Percentiles rank a stretch among this genome's conserved stretches.
Evolutionary conservation across 2,113 vertebrate species (phyloP).

Genomic region (Eulacestoma nigropectus): DNA sequence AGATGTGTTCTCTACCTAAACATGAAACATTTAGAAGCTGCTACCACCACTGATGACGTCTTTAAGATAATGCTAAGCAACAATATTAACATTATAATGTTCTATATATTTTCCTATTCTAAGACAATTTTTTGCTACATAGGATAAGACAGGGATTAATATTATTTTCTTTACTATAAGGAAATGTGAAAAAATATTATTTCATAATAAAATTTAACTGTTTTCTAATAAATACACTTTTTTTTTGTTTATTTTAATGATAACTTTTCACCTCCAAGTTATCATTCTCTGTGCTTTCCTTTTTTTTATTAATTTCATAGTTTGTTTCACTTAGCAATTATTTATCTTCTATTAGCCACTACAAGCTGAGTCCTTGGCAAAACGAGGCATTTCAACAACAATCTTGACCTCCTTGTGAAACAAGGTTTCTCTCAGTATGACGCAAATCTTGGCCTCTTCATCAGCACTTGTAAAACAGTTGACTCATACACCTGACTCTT

Average conservation of each 20-base stretch:
- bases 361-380: background rate
- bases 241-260: background rate
- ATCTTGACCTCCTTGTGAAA: conserved; percentile 18
- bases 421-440: background rate
- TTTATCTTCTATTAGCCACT: background rate
- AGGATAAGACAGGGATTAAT: background rate
- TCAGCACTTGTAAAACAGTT: conserved; percentile 43
- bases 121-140: background rate
- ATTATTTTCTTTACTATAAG: background rate
- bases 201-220: background rate
- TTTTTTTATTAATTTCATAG: background rate
- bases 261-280: background rate
- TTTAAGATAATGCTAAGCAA: background rate
- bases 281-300: background rate
- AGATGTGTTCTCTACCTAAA: background rate
- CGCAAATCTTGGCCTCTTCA: conserved; percentile 47
- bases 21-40: background rate
- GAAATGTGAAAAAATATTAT: background rate
- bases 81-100: background rate
- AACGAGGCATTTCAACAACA: background rate
- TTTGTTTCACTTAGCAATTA: background rate
- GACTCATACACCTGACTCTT: conserved; percentile 35
- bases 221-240: background rate
- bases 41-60: background rate
- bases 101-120: background rate